Evolutionary conservation across 2,888 invertebrate genomes (phyloP).

Genomic region (Proisotoma minuta): DNA sequence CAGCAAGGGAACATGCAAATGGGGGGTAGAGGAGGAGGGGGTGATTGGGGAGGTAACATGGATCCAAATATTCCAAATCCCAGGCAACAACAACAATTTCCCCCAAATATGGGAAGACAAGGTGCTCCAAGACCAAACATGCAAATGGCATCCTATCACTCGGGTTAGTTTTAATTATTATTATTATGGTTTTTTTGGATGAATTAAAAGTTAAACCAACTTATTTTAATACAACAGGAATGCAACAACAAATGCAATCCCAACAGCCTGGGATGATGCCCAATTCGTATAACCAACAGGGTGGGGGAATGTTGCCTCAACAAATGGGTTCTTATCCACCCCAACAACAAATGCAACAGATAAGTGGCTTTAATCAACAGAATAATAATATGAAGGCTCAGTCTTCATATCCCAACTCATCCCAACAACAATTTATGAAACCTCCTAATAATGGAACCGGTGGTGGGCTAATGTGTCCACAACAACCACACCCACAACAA

Average conservation of each 20-base stretch:
- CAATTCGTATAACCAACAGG: neutral
- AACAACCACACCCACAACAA: conserved; percentile 23
- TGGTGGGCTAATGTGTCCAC: conserved; percentile 14
- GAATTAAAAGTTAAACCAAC: neutral
- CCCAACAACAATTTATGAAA: neutral
- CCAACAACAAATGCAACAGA: conserved; percentile 8
- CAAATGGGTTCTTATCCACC: conserved; percentile 4
- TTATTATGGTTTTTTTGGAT: neutral
- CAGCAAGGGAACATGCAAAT: conserved; percentile 11
- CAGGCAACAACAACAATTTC: conserved; percentile 21
- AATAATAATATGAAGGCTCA: too few relatives aligned
- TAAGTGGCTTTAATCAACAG: conserved; percentile 20
- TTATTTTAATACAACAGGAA: conserved; percentile 12
- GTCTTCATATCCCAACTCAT: neutral
- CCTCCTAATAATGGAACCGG: conserved; percentile 11
- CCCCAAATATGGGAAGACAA: conserved; percentile 24
- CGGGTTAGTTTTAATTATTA: neutral
- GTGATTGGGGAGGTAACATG: conserved; percentile 17
- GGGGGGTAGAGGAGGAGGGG: conserved; percentile 18
- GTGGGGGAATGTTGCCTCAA: conserved; percentile 1
- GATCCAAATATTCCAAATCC: conserved; percentile 26
- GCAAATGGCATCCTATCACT: conserved; percentile 2
- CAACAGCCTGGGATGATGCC: conserved; percentile 14
- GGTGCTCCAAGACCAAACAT: conserved; percentile 10
- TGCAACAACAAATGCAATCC: conserved; percentile 26